Percentiles rank a stretch among this genome's conserved stretches.
phyloP scores from a whole-genome alignment of 1,140 invertebrate species.

The Eumaeus atala region DNA sequence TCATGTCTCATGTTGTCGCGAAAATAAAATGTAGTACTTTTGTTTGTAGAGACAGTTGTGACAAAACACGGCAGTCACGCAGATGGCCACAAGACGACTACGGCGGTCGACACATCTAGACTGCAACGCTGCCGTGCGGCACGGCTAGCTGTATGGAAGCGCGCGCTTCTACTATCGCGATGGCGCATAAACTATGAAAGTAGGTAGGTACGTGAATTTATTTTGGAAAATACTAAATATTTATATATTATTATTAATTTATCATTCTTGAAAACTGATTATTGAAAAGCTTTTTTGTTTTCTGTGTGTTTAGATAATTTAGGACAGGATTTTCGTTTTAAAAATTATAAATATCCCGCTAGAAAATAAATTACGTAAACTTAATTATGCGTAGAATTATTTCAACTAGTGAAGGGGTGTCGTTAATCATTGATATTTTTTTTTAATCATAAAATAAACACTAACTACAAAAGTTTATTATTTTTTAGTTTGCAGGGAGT shows the following conservation, averaged over 20 bases:
- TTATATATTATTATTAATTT: neutral
- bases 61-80: slow-evolving; percentile 34
- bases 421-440: too few species aligned
- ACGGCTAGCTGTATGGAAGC: slow-evolving; percentile 24
- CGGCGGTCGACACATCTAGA: slow-evolving; percentile 21
- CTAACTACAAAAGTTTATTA: too few species aligned
- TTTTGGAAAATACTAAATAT: neutral
- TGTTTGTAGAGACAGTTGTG: slow-evolving; percentile 23
- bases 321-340: too few species aligned
- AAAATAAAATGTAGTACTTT: slow-evolving; percentile 23
- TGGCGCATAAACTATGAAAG: slow-evolving; percentile 18
- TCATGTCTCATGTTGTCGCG: slow-evolving; percentile 38
- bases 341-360: too few species aligned
- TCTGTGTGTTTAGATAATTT: too few species aligned
- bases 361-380: too few species aligned
- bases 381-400: too few species aligned
- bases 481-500: too few species aligned
- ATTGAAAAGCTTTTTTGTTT: too few species aligned
- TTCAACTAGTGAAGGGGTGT: too few species aligned
- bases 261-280: too few species aligned
- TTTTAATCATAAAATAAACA: too few species aligned
- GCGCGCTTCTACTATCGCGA: slow-evolving; percentile 22
- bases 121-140: slow-evolving; percentile 26
- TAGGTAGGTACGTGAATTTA: slow-evolving; percentile 1
- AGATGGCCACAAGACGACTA: slow-evolving; percentile 36